Evolutionary conservation across 2,888 invertebrate genomes (phyloP).

Genomic region (Netelia melanura): DNA sequence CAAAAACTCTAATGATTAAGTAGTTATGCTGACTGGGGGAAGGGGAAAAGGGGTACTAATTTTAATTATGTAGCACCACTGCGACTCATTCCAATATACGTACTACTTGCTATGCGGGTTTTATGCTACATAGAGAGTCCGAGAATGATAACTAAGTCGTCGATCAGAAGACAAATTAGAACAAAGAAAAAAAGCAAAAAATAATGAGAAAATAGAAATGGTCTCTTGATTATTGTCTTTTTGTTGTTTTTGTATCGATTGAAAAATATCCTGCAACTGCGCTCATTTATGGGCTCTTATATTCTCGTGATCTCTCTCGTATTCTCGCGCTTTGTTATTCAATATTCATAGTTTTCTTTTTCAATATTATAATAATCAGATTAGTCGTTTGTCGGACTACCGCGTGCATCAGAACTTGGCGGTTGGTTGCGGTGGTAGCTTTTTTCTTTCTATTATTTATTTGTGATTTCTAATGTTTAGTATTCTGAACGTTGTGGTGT

Average conservation of each 20-base stretch:
- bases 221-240: constrained; percentile 19
- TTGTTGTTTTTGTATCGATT: constrained; percentile 16
- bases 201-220: constrained; percentile 9
- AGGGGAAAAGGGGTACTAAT: constrained; percentile 63
- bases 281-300: constrained; percentile 17
- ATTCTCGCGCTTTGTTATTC: constrained; percentile 40
- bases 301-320: constrained; percentile 35
- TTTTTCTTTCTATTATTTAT: constrained; percentile 31
- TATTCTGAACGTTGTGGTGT: constrained; percentile 80
- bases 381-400: constrained; percentile 63
- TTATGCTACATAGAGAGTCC: constrained; percentile 36
- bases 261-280: constrained; percentile 28
- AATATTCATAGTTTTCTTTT: constrained; percentile 26
- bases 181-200: constrained; percentile 14
- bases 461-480: constrained; percentile 77
- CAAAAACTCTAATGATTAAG: constrained; percentile 79
- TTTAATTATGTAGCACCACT: constrained; percentile 76
- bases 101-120: constrained; percentile 26
- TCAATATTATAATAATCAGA: constrained; percentile 43
- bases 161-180: constrained; percentile 18
- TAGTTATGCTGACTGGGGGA: constrained; percentile 76
- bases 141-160: constrained; percentile 16
- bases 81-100: constrained; percentile 71
- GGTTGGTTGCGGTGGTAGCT: constrained; percentile 43
- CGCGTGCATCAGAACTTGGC: constrained; percentile 64